Base-by-base conservation (phyloP, 2,113 vertebrate species). In the Gymnogyps californianus region DNA sequence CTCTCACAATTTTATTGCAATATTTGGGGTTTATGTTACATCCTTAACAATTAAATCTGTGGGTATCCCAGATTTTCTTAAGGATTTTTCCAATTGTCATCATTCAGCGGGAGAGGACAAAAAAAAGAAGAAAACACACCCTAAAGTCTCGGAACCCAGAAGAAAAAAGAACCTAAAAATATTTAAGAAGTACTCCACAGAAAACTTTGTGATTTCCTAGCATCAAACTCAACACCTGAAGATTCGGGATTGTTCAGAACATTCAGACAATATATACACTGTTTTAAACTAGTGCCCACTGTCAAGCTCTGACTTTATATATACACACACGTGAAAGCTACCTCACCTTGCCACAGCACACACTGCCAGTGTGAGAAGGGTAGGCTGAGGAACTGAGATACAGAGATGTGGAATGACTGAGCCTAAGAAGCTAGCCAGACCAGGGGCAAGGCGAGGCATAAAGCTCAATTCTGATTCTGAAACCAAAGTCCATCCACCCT, bases 241-340 rank as follows among this genome's bases (percentile, higher is more conserved):
- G 36, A 46, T 54, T 40, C 2, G 4, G 44, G 59, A 49, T 38
- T 13, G 1, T 38, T 94, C 32, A 34, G 51, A n/a, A 32, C 16
- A 29, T 62, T 62, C 40, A 57, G 24, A 42, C 19, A 62, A 59
- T 8, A 22, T 16, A 28, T 26, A 44, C 19, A 36, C 7, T 62
- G 15, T 17, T 87, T 71, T 64, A 59, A 2, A 2, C 22, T 25
- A 58, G 22, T 34, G 3, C 15, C 22, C n/a, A 44, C 0, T 6
- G 5, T 57, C 44, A 65, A 36, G 13, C 8, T 71, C 32, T 75
- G 44, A 70, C 28, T 90, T 84, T 78, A n/a, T 10, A 11, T 7
- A 28, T 1, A 16, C 4, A 40, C 6, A 34, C 9, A 28, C 0
- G 0, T 42, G 61, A 71, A 38, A 85, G 16, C 9, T 36, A 12